phyloP scores from a whole-genome alignment of 2,797 vertebrate genomes.

The Sphenodon punctatus region DNA sequence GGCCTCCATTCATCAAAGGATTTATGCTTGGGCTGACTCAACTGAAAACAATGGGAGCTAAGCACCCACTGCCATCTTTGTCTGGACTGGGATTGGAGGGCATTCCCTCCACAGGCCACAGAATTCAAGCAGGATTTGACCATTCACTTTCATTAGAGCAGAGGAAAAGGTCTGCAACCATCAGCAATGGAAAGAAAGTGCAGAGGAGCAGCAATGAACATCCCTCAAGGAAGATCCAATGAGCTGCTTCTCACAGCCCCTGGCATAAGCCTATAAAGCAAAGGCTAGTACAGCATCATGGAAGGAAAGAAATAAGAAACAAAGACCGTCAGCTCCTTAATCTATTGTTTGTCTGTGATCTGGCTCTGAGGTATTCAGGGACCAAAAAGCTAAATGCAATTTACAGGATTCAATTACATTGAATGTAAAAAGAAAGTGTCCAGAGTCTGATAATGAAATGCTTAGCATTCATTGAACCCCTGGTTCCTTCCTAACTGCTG shows the following conservation, averaged over 20 bases:
- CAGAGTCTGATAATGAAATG: slow-evolving; percentile 17
- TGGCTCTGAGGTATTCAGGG: not conserved
- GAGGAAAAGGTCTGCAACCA: accelerated
- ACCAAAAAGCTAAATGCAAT: slow-evolving; percentile 16
- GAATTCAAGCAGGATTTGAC: not conserved
- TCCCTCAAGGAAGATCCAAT: too few species aligned
- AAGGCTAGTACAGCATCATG: not conserved
- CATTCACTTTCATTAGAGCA: not conserved
- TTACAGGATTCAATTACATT: not conserved
- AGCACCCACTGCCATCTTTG: not conserved
- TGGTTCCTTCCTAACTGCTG: slow-evolving; percentile 23
- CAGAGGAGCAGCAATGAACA: too few species aligned
- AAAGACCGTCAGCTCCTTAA: not conserved
- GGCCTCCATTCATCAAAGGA: not conserved
- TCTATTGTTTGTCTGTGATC: not conserved
- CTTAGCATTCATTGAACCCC: slow-evolving; percentile 40
- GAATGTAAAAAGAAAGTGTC: not conserved
- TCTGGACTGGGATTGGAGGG: not conserved
- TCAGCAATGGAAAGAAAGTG: not conserved
- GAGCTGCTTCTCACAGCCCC: too few species aligned
- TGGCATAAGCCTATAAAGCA: too few species aligned
- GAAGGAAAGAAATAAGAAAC: not conserved
- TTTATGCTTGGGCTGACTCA: not conserved
- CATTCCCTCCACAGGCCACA: too few species aligned
- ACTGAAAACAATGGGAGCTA: not conserved